Base-by-base conservation (phyloP, 2,113 vertebrate species). In the Nothobranchius kuhntae region DNA sequence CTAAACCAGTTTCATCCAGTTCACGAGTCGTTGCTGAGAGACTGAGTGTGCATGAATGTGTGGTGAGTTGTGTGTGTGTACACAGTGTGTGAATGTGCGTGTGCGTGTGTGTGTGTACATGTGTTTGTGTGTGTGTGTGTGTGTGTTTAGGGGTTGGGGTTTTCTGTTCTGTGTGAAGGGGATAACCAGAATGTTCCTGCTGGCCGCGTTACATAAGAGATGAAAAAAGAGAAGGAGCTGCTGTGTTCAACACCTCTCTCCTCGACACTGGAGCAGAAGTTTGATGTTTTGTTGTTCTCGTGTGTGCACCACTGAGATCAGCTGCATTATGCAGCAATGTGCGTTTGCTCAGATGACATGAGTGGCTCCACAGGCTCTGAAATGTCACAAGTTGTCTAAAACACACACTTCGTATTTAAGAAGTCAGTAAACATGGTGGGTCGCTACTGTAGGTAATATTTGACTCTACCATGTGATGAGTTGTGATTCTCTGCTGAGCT, bases 1-100 rank as follows among this genome's bases (percentile, higher is more conserved):
- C 62, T 46, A 67, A 92, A 91, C 90, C 85, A 86, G 91, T 89
- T 91, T 64, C 36, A 92, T 86, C 92, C 88, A 78, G 92, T 91
- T 73, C 65, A 58, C 0, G 42, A 71, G 47, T 60, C 83, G 83
- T 83, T 86, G 84, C 86, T 77, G 86, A 80, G 87, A 76, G 77
- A 83, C 84, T 44, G 68, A 57, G 50, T 15, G 36, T 52, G 36
- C 17, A 30, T 53, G 26, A 12, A 40, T 61, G 45, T 52, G n/a
- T 71, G 54, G 65, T 35, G 26, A 13, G 21, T 13, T 46, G 57
- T 52, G 21, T 53, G 56, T 45, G 53, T 61, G 48, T 38, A 30
- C 30, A 30, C 30, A 30, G 52, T 15, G 59, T 21, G 10, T 68
- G 47, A 24, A 61, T 48, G 30, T 30, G 30, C 4, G 8, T 52